Percentiles rank a stretch among this genome's conserved stretches.
These are phyloP conservation scores for Clarias magur DNA, from an alignment of 2,113 vertebrate species.

Conservation along the genomic window DNA sequence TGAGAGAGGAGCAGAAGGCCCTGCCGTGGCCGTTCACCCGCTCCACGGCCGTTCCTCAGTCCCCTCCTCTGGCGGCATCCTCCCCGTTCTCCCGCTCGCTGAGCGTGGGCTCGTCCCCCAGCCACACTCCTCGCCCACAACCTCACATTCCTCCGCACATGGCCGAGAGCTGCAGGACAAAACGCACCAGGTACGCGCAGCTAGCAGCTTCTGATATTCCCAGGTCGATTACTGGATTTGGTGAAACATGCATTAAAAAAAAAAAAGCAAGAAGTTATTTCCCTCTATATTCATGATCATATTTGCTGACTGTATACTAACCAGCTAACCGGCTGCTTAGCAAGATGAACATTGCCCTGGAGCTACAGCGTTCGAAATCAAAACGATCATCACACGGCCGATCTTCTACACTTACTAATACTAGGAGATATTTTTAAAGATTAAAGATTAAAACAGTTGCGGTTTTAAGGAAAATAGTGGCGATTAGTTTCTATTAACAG, in stretches of 20 bases:
- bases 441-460: neutral
- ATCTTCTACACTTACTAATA: neutral
- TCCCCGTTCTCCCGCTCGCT: slow-evolving; percentile 67
- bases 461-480: neutral
- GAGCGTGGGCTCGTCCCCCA: slow-evolving; percentile 68
- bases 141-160: slow-evolving; percentile 53
- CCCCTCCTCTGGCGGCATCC: slow-evolving; percentile 68
- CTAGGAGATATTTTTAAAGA: neutral
- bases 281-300: neutral
- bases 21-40: slow-evolving; percentile 83
- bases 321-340: neutral
- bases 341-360: neutral
- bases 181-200: slow-evolving; percentile 65
- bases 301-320: neutral
- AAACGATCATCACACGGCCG: neutral
- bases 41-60: slow-evolving; percentile 61
- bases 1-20: slow-evolving; percentile 76
- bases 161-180: slow-evolving; percentile 65
- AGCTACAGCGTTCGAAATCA: neutral
- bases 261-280: neutral
- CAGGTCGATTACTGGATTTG: neutral
- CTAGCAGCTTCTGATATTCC: neutral
- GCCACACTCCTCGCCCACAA: slow-evolving; percentile 53
- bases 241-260: neutral
- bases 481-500: neutral